Evolutionary conservation across 2,113 vertebrate genomes (phyloP), one percentile per base, ranked within the genome.

Genomic region (Parus major): DNA sequence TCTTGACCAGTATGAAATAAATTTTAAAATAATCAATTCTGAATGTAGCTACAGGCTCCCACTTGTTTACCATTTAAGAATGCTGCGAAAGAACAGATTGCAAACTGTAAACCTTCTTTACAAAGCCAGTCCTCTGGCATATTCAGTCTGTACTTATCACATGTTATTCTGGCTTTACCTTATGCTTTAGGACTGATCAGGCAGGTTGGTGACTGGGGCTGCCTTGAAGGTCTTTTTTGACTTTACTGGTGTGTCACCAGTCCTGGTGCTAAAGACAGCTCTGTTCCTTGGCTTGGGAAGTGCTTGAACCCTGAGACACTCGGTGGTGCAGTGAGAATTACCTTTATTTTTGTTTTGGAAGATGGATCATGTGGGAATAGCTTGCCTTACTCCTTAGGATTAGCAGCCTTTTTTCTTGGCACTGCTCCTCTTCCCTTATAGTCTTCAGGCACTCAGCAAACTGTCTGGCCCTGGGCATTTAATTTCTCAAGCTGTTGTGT

Each of bases 401-500:
- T 90, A 89, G 71, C 41, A 60, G 36, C 17, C 55, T 75, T 68
- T 84, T 60, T 64, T 39, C 57, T 71, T 90, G 55, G 80, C 68
- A 75, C 33, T 73, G 15, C 15, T 88, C 11, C 42, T 90, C 85
- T 90, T 85, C 31, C 50, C 86, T 69, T 82, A 52, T 47, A 71
- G 66, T 82, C 29, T 93, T 94, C 66, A 87, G 84, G 87, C 78
- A 61, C 79, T 85, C 59, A 42, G 42, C 52, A 91, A 94, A 85
- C 57, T 46, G 89, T 61, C 50, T 80, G 35, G 18, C 68, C 72
- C 41, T 60, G 17, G 64, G 88, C 93, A 64, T 81, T 93, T 84
- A 90, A 83, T 91, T 94, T 96, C 91, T 91, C 93, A 95, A 94
- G 76, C 82, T 95, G 80, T 78, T 89, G 28, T 63, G 50, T 79